Evolutionary conservation across 2,797 vertebrate genomes (phyloP).

Genomic region (Potorous gilbertii): DNA sequence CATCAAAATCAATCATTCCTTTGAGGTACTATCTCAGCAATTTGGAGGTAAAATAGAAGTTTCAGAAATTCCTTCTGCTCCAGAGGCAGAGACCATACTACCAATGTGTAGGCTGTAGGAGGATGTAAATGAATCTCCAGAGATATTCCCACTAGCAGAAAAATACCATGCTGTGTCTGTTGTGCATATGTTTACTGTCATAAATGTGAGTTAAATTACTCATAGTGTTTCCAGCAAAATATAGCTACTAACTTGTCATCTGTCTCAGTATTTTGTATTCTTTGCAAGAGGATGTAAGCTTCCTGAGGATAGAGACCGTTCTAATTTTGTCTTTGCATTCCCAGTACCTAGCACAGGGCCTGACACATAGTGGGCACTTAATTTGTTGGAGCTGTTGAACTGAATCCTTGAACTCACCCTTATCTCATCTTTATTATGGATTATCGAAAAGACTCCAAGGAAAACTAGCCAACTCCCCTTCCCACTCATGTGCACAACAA

Average conservation of each 20-base stretch:
- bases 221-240: neutral
- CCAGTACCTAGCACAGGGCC: neutral
- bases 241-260: neutral
- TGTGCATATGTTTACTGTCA: neutral
- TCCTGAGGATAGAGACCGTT: neutral
- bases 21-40: constrained; percentile 62
- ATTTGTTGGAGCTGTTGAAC: neutral
- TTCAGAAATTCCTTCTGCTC: constrained; percentile 43
- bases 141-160: rapidly evolving
- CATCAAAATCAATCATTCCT: constrained; percentile 46
- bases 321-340: neutral
- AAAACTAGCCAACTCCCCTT: neutral
- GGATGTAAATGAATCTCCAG: neutral
- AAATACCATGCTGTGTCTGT: neutral
- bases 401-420: neutral
- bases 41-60: constrained; percentile 63
- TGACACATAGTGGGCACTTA: neutral
- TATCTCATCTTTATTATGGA: neutral
- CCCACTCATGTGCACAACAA: neutral
- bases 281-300: neutral
- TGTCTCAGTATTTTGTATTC: neutral
- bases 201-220: neutral
- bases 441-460: neutral
- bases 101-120: constrained; percentile 1
- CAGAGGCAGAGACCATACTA: neutral